Evolutionary conservation across 1,140 invertebrate species (phyloP).

Genomic region (Apis cerana): DNA sequence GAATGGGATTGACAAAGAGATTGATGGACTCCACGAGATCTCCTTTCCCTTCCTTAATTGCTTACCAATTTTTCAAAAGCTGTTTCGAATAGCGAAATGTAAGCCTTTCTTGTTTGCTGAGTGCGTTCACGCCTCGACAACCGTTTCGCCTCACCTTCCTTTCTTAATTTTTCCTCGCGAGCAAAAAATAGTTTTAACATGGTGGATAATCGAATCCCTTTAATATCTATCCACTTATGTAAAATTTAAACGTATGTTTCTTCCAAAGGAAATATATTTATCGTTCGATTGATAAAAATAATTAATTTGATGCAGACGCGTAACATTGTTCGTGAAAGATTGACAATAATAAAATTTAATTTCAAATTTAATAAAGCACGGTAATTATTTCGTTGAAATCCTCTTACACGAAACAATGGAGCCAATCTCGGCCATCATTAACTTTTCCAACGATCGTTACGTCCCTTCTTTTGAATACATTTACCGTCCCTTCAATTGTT

Average conservation of each 20-base stretch:
- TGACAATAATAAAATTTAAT: too few species aligned
- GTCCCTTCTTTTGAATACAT: background rate
- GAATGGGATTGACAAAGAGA: constrained; percentile 39
- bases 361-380: background rate
- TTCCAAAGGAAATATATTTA: too few species aligned
- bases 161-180: background rate
- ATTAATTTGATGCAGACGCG: too few species aligned
- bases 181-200: background rate
- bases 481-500: constrained; percentile 7
- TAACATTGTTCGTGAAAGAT: too few species aligned
- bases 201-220: too few species aligned
- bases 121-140: background rate
- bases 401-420: background rate
- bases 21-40: constrained; percentile 37
- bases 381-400: background rate
- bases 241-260: too few species aligned
- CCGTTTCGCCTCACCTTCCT: background rate
- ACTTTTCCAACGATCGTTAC: background rate
- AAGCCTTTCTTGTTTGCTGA: background rate
- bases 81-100: background rate
- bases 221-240: too few species aligned
- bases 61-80: constrained; percentile 18
- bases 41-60: constrained; percentile 53
- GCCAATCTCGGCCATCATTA: background rate
- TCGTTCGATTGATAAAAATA: too few species aligned